Evolutionary conservation across 2,797 vertebrate genomes (phyloP), one percentile per base, ranked within the genome.

Genomic region (Pogonophryne albipinna): DNA sequence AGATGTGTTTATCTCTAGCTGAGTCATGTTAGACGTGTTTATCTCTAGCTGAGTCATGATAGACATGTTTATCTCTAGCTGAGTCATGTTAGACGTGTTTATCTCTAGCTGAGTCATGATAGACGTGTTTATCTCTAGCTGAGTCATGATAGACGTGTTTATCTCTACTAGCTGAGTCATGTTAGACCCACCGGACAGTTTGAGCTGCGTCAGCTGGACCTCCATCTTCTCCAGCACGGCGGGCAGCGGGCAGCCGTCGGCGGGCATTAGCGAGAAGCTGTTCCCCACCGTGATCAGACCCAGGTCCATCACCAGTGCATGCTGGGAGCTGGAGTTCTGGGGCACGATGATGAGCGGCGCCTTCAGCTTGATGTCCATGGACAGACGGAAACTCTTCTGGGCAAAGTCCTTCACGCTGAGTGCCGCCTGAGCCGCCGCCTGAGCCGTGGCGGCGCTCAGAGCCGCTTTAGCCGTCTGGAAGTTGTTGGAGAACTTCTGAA

Each of bases 261-360:
- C 82, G 0, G 19, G 95, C 34, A 89, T 76, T 67, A 90, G 69
- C 1, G 81, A 88, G 78, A 92, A 93, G 62, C 90, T 86, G 86
- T 99, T 99, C 0, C 87, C 90, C 63, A 97, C 92, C 2, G 94
- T 96, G 78, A 99, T 97, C 76, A 99, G 91, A 27, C 98, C 98
- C 77, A 99, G 95, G 79, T 99, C 98, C 59, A 97, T 90, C 53
- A 97, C 94, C 1, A 99, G 85, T 15, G 96, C 97, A 82, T 87
- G 91, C 19, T 91, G 83, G 19, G 97, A 99, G 56, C 87, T 66
- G 0, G 98, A 98, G 2, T 97, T 98, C 92, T 98, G 97, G 0
- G 98, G 98, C 61, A 99, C 93, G 57, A 99, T 79, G 79, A 99
- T 95, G 59, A 99, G 95, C 0, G 98, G 98, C 1, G 98, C 98